Percentiles rank a stretch among this genome's conserved stretches.
phyloP scores from a whole-genome alignment of 2,113 vertebrate species.

The Tauraco erythrolophus region DNA sequence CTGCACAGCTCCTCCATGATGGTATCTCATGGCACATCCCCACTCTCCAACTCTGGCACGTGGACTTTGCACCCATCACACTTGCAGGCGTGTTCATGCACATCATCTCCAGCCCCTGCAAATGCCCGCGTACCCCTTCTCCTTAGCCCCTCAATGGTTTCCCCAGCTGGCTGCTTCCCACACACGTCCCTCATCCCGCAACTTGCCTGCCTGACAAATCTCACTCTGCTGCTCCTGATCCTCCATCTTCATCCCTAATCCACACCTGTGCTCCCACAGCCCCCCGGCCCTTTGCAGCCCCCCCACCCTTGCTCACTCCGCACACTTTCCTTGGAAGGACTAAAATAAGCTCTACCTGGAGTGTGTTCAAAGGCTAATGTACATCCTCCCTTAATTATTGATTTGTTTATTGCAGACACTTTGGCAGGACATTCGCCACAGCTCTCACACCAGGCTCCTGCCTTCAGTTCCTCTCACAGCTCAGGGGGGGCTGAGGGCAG shows the following conservation, averaged over 20 bases:
- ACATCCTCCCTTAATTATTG: conserved; percentile 78
- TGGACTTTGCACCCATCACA: not conserved
- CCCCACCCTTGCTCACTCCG: not conserved
- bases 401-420: conserved; percentile 76
- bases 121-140: not conserved
- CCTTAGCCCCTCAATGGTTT: not conserved
- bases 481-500: fast-evolving
- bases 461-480: not conserved
- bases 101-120: not conserved
- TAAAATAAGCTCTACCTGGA: conserved; percentile 73
- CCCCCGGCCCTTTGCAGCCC: not conserved
- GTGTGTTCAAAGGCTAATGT: conserved; percentile 75
- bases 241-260: not conserved
- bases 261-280: not conserved
- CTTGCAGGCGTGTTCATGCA: not conserved
- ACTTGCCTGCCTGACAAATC: not conserved
- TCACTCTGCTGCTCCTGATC: not conserved
- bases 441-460: not conserved
- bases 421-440: conserved; percentile 52
- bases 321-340: not conserved
- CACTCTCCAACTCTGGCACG: not conserved
- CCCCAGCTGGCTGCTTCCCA: not conserved
- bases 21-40: not conserved
- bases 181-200: not conserved
- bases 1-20: not conserved